Evolutionary conservation across 2,797 vertebrate species (phyloP).

Genomic region (Simalia tracyae): DNA sequence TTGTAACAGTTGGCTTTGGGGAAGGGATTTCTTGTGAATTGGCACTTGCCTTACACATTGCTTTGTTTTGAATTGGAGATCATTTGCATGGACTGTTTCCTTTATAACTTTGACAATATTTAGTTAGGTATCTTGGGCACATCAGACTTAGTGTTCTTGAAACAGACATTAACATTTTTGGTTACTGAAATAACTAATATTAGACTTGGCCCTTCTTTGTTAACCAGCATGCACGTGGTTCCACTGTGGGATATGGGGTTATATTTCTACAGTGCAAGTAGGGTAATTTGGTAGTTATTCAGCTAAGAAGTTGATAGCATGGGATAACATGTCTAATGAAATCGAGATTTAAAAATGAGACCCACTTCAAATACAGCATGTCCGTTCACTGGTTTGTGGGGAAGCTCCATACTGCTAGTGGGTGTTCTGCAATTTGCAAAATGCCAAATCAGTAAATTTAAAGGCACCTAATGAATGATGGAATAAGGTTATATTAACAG

Average conservation of each 20-base stretch:
- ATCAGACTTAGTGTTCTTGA: slow-evolving; percentile 27
- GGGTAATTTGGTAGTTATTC: slow-evolving; percentile 35
- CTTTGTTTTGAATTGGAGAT: background rate
- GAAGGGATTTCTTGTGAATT: background rate
- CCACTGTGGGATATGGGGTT: slow-evolving; percentile 33
- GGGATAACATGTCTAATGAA: slow-evolving; percentile 49
- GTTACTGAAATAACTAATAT: slow-evolving; percentile 48
- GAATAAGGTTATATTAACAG: slow-evolving; percentile 34
- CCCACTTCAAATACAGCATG: slow-evolving; percentile 54
- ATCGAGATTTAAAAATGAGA: slow-evolving; percentile 60
- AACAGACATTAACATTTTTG: slow-evolving; percentile 17
- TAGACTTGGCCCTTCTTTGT: slow-evolving; percentile 40
- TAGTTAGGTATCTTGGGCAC: slow-evolving; percentile 29
- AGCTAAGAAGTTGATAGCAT: background rate
- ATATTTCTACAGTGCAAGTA: slow-evolving; percentile 47
- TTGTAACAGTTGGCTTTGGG: background rate
- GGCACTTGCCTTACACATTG: background rate
- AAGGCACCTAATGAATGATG: slow-evolving; percentile 28
- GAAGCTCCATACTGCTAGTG: slow-evolving; percentile 51
- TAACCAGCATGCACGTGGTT: slow-evolving; percentile 47
- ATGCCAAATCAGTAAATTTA: slow-evolving; percentile 35
- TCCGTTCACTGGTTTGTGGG: slow-evolving; percentile 54
- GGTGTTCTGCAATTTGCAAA: slow-evolving; percentile 54
- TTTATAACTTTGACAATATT: slow-evolving; percentile 23
- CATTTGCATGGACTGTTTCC: background rate